These are phyloP conservation scores for Brachirus orientalis DNA, from an alignment of 2,113 vertebrate genomes.

Conservation along the genomic window DNA sequence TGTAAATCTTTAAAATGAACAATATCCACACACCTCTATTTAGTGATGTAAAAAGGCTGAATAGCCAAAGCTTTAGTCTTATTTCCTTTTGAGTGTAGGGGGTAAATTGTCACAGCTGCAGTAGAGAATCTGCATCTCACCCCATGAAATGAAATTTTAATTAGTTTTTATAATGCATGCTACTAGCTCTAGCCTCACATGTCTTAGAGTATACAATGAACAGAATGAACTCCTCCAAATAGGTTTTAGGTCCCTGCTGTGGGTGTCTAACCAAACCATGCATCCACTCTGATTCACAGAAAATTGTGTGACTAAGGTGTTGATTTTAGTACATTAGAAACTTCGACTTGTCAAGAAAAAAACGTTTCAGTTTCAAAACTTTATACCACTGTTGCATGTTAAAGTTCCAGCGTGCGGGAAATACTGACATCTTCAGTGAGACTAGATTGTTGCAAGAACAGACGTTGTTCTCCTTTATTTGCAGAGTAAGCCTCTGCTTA, in stretches of 20 bases:
- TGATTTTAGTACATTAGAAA: background rate
- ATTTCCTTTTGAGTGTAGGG: conserved; percentile 42
- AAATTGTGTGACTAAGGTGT: conserved; percentile 20
- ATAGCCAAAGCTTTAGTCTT: conserved; percentile 11
- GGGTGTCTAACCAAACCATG: conserved; percentile 25
- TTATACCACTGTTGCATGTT: background rate
- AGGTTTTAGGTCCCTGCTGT: conserved; percentile 41
- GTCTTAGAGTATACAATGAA: conserved; percentile 43
- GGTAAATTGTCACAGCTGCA: conserved; percentile 52
- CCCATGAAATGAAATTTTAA: conserved; percentile 67
- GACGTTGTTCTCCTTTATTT: too few species aligned
- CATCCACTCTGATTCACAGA: conserved; percentile 7
- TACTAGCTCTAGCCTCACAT: conserved; percentile 21
- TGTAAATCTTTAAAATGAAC: background rate
- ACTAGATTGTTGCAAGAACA: too few species aligned
- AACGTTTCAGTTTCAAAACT: background rate
- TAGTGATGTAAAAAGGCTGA: conserved; percentile 1
- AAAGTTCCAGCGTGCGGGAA: background rate
- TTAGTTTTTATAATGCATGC: conserved; percentile 62
- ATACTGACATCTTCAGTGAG: too few species aligned
- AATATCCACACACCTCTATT: conserved; percentile 1
- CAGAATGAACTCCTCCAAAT: conserved; percentile 45
- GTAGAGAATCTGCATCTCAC: conserved; percentile 20
- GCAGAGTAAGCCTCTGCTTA: too few species aligned
- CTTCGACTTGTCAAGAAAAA: too few species aligned